A percentile compares a stretch with the other conserved stretches of the same genome.
These are phyloP conservation scores for Pseudochromis fuscus DNA, from an alignment of 2,797 vertebrate species.

Conservation along the genomic window DNA sequence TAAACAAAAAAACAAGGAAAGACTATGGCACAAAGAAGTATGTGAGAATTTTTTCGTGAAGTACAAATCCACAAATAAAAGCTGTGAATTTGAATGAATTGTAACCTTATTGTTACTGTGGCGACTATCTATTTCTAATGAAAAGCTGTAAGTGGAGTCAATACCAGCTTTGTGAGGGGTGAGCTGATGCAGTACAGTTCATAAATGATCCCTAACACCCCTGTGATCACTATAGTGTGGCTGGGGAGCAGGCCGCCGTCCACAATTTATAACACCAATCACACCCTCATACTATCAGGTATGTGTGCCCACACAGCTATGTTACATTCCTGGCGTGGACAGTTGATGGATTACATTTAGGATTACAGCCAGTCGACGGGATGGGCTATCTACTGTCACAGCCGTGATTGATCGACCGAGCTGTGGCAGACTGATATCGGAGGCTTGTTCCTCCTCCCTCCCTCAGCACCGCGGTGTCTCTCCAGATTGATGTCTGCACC, in stretches of 20 bases:
- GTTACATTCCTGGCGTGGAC: slow-evolving; percentile 56
- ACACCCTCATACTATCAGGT: slow-evolving; percentile 51
- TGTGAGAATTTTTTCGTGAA: no score
- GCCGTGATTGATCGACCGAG: slow-evolving; percentile 76
- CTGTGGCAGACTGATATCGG: slow-evolving; percentile 69
- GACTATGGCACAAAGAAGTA: not conserved
- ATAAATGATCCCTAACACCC: slow-evolving; percentile 23
- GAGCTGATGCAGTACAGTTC: not conserved
- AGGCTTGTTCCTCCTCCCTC: slow-evolving; percentile 56
- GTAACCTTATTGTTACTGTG: not conserved
- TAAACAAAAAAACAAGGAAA: not conserved
- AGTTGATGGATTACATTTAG: slow-evolving; percentile 80
- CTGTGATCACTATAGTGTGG: slow-evolving; percentile 1
- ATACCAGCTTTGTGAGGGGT: slow-evolving; percentile 2
- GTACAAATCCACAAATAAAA: not conserved
- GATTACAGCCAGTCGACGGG: slow-evolving; percentile 71
- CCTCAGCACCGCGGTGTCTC: slow-evolving; percentile 54
- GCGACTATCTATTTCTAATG: slow-evolving; percentile 10
- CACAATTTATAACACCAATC: slow-evolving; percentile 48
- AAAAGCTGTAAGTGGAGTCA: not conserved
- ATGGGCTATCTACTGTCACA: slow-evolving; percentile 63
- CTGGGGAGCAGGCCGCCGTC: not conserved
- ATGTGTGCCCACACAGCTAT: slow-evolving; percentile 51
- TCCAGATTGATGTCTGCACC: slow-evolving; percentile 74
- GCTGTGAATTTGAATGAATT: not conserved